A percentile compares a stretch with the other conserved stretches of the same genome.
Evolutionary conservation across 1,140 invertebrate genomes (phyloP).

Genomic region (Bombus pascuorum): DNA sequence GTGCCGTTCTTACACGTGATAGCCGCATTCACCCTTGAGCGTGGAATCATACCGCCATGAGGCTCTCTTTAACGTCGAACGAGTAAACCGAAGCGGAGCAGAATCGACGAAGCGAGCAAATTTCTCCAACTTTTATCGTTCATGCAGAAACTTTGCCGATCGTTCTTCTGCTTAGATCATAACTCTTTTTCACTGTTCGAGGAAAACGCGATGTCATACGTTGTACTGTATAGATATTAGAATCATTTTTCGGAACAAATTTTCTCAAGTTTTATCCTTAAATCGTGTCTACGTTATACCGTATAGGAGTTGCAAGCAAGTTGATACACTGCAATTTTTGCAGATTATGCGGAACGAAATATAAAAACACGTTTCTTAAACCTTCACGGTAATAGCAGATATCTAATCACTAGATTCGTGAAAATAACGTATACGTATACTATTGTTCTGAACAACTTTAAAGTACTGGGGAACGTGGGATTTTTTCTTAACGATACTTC

Average conservation of each 20-base stretch:
- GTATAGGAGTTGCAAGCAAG: too few relatives aligned
- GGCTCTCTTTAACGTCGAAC: neutral
- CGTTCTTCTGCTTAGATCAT: neutral
- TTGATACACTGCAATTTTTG: neutral
- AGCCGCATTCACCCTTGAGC: neutral
- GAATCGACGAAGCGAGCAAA: neutral
- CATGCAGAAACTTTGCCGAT: constrained; percentile 1
- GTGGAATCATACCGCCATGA: neutral
- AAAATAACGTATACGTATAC: too few relatives aligned
- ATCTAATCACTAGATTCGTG: too few relatives aligned
- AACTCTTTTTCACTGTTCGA: neutral
- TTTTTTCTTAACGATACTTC: neutral
- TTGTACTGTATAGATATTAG: too few relatives aligned
- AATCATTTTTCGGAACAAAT: too few relatives aligned
- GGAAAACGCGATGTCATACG: too few relatives aligned
- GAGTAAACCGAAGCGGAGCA: neutral
- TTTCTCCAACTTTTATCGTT: constrained; percentile 6
- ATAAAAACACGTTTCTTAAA: too few relatives aligned
- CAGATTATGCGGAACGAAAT: neutral
- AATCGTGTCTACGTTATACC: neutral
- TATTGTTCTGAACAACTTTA: too few relatives aligned
- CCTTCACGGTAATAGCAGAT: too few relatives aligned
- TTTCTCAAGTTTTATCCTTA: too few relatives aligned
- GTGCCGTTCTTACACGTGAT: neutral
- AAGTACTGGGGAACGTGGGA: neutral